phyloP scores from a whole-genome alignment of 2,797 vertebrate species.

The Clamator glandarius region DNA sequence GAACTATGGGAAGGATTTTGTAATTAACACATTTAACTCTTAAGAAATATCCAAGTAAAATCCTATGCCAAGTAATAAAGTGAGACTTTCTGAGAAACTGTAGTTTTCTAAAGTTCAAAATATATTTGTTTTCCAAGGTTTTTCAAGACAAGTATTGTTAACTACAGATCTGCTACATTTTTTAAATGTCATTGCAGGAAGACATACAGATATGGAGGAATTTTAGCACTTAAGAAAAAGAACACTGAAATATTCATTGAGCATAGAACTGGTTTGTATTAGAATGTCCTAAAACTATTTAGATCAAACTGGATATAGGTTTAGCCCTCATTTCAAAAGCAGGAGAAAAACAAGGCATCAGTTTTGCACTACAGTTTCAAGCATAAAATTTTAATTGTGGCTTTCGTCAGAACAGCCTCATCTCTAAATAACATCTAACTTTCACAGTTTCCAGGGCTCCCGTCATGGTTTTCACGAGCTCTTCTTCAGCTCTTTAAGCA shows the following conservation, averaged over 20 bases:
- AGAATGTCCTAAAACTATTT: slow-evolving; percentile 56
- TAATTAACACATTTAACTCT: not conserved
- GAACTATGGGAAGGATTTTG: not conserved
- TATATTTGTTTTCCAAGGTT: not conserved
- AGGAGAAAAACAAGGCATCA: slow-evolving; percentile 9
- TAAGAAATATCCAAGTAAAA: not conserved
- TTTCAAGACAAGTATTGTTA: not conserved
- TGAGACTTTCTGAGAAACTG: not conserved
- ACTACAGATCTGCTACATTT: not conserved
- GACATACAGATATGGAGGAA: not conserved
- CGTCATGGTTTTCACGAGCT: not conserved
- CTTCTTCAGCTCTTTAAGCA: not conserved
- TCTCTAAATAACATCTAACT: not conserved
- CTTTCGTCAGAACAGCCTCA: slow-evolving; percentile 3
- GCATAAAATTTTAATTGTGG: not conserved
- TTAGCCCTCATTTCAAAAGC: slow-evolving; percentile 25
- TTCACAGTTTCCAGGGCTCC: not conserved
- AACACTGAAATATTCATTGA: slow-evolving; percentile 25
- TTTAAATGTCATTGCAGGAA: not conserved
- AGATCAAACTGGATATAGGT: slow-evolving; percentile 22
- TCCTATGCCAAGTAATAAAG: not conserved
- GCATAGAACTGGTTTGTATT: slow-evolving; percentile 38
- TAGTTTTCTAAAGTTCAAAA: not conserved
- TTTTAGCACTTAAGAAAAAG: not conserved
- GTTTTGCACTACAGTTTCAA: slow-evolving; percentile 17